A percentile compares a stretch with the other conserved stretches of the same genome.
These are phyloP conservation scores for Cossypha niveicapilla DNA, from an alignment of 2,797 vertebrate species.

Conservation along the genomic window DNA sequence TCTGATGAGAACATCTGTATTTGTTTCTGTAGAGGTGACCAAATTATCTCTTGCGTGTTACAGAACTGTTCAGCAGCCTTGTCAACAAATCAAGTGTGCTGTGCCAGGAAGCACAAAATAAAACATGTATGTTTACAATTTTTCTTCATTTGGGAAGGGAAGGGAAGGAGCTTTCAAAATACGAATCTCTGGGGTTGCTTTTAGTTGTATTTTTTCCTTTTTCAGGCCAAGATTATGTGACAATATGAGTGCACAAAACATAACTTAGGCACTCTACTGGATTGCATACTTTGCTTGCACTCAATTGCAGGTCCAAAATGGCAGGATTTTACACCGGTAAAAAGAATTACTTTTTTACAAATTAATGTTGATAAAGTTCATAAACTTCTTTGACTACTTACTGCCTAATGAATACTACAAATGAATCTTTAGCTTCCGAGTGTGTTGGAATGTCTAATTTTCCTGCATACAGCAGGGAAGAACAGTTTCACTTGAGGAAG, in stretches of 20 bases:
- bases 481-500: background rate
- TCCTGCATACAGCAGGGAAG: background rate
- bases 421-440: background rate
- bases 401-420: background rate
- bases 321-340: background rate
- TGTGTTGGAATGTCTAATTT: background rate
- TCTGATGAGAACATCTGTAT: background rate
- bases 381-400: background rate
- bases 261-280: background rate
- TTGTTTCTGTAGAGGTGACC: background rate
- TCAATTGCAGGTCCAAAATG: background rate
- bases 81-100: background rate
- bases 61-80: background rate
- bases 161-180: background rate
- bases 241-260: background rate
- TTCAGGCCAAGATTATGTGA: background rate
- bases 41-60: background rate
- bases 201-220: background rate
- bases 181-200: background rate
- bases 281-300: background rate
- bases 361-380: background rate
- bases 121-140: background rate
- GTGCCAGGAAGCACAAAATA: background rate
- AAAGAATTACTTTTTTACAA: background rate
- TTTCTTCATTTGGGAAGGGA: background rate